A percentile compares a stretch with the other conserved stretches of the same genome.
phyloP scores from a whole-genome alignment of 2,797 vertebrate species.

The Acanthis flammea region DNA sequence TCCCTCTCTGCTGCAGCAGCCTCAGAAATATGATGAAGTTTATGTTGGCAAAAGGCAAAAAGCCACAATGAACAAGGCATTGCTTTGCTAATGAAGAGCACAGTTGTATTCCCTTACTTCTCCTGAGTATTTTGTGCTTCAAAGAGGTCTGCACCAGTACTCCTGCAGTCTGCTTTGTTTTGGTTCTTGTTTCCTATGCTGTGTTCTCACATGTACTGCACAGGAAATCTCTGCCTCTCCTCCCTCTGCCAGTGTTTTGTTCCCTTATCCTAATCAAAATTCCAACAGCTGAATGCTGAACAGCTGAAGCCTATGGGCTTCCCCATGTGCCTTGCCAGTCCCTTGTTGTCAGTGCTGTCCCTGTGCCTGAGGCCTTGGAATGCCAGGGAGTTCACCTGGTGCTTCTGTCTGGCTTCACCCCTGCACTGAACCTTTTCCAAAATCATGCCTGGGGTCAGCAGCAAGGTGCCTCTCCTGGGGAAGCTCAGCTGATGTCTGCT shows the following conservation, averaged over 20 bases:
- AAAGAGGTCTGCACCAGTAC: background rate
- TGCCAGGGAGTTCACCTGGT: background rate
- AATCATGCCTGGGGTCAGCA: background rate
- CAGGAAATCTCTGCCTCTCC: conserved; percentile 8
- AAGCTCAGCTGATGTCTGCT: background rate
- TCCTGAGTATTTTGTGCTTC: background rate
- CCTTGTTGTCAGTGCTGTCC: background rate
- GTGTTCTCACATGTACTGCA: background rate
- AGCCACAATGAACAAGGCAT: fast-evolving
- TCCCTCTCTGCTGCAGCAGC: background rate
- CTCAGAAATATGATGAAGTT: background rate
- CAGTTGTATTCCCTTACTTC: background rate
- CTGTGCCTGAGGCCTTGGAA: fast-evolving
- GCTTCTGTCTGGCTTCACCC: background rate
- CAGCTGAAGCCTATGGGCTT: background rate
- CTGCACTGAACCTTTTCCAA: fast-evolving
- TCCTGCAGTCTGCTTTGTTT: background rate
- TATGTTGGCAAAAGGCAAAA: background rate
- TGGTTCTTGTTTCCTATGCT: background rate
- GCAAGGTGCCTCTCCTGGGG: background rate
- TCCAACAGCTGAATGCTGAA: background rate
- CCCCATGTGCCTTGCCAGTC: background rate
- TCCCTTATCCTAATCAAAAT: background rate
- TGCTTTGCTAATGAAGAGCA: background rate
- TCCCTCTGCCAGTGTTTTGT: background rate